A percentile compares a stretch with the other conserved stretches of the same genome.
These are phyloP conservation scores for Lampropteryx suffumata DNA, from an alignment of 2,888 invertebrate species.

Conservation along the genomic window DNA sequence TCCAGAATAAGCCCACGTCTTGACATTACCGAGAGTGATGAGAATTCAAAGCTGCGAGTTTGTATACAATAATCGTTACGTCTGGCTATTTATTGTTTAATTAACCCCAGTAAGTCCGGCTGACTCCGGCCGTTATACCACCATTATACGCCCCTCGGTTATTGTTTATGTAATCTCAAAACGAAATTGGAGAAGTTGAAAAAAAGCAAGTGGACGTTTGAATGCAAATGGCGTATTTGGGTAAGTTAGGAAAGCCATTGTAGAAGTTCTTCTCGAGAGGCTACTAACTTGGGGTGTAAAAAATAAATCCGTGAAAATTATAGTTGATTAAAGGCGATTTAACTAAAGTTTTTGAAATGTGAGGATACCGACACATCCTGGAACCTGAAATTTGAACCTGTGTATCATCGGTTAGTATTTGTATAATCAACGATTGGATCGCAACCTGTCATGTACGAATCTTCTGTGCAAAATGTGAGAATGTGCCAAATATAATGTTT, in stretches of 20 bases:
- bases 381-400: too few species aligned
- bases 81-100: constrained; percentile 79
- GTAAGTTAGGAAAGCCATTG: constrained; percentile 20
- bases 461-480: too few species aligned
- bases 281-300: constrained; percentile 2
- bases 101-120: constrained; percentile 50
- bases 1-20: constrained; percentile 56
- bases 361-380: too few species aligned
- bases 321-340: too few species aligned
- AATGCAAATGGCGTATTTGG: constrained; percentile 33
- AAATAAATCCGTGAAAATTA: not conserved
- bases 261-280: constrained; percentile 9
- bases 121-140: constrained; percentile 54
- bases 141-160: constrained; percentile 51
- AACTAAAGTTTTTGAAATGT: too few species aligned
- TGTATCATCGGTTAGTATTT: too few species aligned
- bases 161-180: constrained; percentile 69
- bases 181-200: constrained; percentile 64
- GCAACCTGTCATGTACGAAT: too few species aligned
- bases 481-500: too few species aligned
- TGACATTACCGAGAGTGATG: constrained; percentile 81
- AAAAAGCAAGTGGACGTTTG: constrained; percentile 39
- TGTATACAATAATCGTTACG: constrained; percentile 77
- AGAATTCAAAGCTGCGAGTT: constrained; percentile 77
- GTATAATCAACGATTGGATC: too few species aligned